A percentile compares a stretch with the other conserved stretches of the same genome.
phyloP scores from a whole-genome alignment of 2,797 vertebrate genomes.

The Acipenser transmontanus region DNA sequence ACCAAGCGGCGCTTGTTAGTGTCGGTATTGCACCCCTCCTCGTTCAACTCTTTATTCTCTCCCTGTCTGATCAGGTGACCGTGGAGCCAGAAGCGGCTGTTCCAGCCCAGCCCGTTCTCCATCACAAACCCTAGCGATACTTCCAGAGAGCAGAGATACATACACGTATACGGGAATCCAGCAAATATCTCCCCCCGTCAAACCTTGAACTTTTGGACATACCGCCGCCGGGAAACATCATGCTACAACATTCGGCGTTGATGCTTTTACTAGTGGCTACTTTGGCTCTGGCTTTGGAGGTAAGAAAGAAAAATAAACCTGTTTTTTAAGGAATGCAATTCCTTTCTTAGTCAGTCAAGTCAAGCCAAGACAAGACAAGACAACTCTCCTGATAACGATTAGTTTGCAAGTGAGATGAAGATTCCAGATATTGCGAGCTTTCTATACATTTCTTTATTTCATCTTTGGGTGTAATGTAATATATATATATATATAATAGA shows the following conservation, averaged over 20 bases:
- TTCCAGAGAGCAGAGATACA: constrained; percentile 7
- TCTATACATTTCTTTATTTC: too few species aligned
- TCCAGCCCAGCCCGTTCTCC: constrained; percentile 40
- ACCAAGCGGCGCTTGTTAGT: neutral
- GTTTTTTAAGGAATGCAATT: too few species aligned
- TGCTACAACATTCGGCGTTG: constrained; percentile 50
- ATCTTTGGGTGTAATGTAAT: too few species aligned
- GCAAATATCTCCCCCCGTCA: neutral
- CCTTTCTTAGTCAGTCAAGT: too few species aligned
- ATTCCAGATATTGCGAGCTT: too few species aligned
- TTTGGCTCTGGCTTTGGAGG: constrained; percentile 53
- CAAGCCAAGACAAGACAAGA: too few species aligned
- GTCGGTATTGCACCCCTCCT: neutral
- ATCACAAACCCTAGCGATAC: constrained; percentile 48
- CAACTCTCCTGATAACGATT: too few species aligned
- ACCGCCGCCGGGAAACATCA: constrained; percentile 31
- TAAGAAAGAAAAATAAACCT: constrained; percentile 33
- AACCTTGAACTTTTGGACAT: constrained; percentile 24
- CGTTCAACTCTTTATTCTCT: constrained; percentile 15
- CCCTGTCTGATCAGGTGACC: constrained; percentile 57
- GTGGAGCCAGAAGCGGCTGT: constrained; percentile 49
- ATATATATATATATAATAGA: too few species aligned
- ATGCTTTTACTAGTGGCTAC: constrained; percentile 46
- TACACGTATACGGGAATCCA: constrained; percentile 14
- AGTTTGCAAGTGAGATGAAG: too few species aligned